Evolutionary conservation across 2,888 invertebrate genomes (phyloP).

Genomic region (Stictocephala bisonia): DNA sequence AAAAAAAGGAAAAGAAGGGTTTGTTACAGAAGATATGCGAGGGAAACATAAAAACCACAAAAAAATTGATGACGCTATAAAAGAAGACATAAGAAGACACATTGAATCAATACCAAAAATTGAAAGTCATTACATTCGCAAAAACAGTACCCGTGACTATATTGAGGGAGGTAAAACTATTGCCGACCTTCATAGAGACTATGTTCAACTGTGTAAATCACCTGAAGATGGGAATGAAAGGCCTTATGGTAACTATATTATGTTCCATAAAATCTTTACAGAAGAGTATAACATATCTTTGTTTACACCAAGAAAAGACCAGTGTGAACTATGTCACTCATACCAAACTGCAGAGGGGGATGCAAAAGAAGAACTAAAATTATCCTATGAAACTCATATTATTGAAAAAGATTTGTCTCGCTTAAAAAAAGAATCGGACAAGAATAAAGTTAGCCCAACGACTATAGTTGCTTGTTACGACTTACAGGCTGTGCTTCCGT

Average conservation of each 20-base stretch:
- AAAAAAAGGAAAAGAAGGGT: background rate
- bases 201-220: slow-evolving; percentile 20
- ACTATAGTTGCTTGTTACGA: slow-evolving; percentile 59
- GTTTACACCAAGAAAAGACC: slow-evolving; percentile 59
- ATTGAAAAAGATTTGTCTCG: slow-evolving; percentile 55
- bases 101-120: slow-evolving; percentile 30
- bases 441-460: slow-evolving; percentile 50
- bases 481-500: slow-evolving; percentile 61
- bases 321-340: slow-evolving; percentile 59
- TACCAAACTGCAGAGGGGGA: slow-evolving; percentile 58
- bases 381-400: slow-evolving; percentile 55
- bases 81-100: slow-evolving; percentile 26
- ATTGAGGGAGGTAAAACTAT: slow-evolving; percentile 42
- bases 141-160: slow-evolving; percentile 19
- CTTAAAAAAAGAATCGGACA: slow-evolving; percentile 58
- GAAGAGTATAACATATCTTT: slow-evolving; percentile 58
- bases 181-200: slow-evolving; percentile 54
- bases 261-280: slow-evolving; percentile 37
- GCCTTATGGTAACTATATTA: slow-evolving; percentile 33
- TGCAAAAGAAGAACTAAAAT: slow-evolving; percentile 55
- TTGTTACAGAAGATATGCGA: slow-evolving; percentile 20
- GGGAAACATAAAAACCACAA: slow-evolving; percentile 23
- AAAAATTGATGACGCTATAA: slow-evolving; percentile 41
- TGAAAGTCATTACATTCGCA: slow-evolving; percentile 32
- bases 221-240: slow-evolving; percentile 19